Evolutionary conservation across 2,113 vertebrate species (phyloP).

Genomic region (Xerus inauris): DNA sequence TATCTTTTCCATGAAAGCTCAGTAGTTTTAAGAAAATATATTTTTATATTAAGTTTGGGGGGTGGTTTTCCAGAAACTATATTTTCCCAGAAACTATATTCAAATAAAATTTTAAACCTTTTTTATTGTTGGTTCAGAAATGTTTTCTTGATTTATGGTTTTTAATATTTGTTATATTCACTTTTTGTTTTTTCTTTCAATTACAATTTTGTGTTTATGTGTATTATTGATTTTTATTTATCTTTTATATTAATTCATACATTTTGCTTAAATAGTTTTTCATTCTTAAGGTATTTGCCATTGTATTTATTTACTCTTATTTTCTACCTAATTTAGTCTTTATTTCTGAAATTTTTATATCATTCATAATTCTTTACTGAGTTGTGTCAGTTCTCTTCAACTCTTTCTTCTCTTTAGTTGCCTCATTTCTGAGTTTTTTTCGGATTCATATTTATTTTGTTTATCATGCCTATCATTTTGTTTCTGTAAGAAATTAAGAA

Average conservation of each 20-base stretch:
- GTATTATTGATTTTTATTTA: neutral
- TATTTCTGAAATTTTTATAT: neutral
- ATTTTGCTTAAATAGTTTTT: neutral
- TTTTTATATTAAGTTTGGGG: neutral
- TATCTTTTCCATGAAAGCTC: neutral
- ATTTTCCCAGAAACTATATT: neutral
- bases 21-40: neutral
- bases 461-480: neutral
- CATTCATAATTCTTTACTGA: neutral
- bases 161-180: neutral
- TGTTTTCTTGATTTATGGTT: neutral
- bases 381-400: neutral
- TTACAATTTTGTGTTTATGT: neutral
- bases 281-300: neutral
- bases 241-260: neutral
- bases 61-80: neutral
- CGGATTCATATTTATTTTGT: neutral
- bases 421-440: constrained; percentile 21
- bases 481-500: neutral
- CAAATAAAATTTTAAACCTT: neutral
- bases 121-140: neutral
- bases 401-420: neutral
- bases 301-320: neutral
- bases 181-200: neutral
- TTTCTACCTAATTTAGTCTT: neutral